phyloP scores from a whole-genome alignment of 2,113 vertebrate species.

The Nyctereutes procyonoides region DNA sequence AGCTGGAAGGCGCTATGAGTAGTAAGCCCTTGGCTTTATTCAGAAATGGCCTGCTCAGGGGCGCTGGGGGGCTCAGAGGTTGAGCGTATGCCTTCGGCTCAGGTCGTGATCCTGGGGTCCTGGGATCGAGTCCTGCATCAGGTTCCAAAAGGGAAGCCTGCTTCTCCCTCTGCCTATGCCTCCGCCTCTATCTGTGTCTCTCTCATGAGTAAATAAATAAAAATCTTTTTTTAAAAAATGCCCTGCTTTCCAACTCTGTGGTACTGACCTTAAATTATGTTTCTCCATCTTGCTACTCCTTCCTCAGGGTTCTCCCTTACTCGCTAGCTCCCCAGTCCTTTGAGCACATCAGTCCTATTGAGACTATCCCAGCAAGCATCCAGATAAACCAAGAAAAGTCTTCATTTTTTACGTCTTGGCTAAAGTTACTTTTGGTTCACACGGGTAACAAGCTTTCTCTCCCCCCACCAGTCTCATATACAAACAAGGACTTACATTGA shows the following conservation, averaged over 20 bases:
- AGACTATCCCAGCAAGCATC: background rate
- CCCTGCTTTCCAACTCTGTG: background rate
- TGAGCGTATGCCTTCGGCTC: too few species aligned
- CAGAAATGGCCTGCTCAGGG: background rate
- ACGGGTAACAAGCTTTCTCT: background rate
- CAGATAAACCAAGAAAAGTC: background rate
- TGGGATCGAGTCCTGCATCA: too few species aligned
- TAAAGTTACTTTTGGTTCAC: background rate
- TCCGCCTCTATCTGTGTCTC: too few species aligned
- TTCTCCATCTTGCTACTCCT: background rate
- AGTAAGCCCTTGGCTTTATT: background rate
- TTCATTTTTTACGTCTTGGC: background rate
- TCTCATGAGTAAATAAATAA: too few species aligned
- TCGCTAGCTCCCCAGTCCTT: background rate
- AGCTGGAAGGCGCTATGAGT: background rate
- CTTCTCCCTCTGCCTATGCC: too few species aligned
- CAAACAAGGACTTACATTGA: background rate
- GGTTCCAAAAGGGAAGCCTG: too few species aligned
- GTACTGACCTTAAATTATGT: background rate
- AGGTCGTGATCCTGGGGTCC: too few species aligned
- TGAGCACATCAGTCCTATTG: background rate
- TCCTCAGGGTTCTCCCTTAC: background rate
- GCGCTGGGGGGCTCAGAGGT: too few species aligned
- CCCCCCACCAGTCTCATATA: background rate
- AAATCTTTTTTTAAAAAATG: background rate